These are phyloP conservation scores for Morus bassanus DNA, from an alignment of 2,797 vertebrate genomes.

Conservation along the genomic window DNA sequence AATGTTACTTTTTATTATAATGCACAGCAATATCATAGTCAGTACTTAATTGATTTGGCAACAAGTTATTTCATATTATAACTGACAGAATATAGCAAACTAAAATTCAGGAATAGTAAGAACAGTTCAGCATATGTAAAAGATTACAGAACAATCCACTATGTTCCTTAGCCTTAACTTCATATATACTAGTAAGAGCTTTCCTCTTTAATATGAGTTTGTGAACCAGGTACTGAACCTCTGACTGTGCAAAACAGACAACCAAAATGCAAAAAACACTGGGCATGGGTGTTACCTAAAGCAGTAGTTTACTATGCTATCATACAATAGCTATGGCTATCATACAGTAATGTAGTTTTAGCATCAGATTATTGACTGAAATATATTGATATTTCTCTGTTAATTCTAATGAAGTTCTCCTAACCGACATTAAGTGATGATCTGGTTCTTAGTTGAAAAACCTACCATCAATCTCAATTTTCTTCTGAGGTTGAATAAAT, in stretches of 20 bases:
- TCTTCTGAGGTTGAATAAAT: slow-evolving; percentile 83
- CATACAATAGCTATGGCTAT: background rate
- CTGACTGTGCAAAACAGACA: background rate
- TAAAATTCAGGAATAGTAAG: background rate
- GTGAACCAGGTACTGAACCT: background rate
- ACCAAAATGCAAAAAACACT: background rate
- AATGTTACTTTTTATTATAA: background rate
- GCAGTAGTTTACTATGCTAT: background rate
- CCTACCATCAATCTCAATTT: slow-evolving; percentile 79
- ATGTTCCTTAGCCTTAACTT: background rate
- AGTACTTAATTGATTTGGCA: background rate
- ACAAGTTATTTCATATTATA: background rate
- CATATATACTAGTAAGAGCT: background rate
- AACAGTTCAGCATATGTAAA: background rate
- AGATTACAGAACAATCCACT: background rate
- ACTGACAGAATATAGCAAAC: background rate
- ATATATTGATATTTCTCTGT: background rate
- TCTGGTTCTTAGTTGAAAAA: background rate
- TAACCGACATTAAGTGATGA: background rate
- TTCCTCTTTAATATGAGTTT: background rate
- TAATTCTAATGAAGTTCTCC: background rate
- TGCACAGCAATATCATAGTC: background rate
- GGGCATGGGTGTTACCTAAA: background rate
- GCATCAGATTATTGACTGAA: background rate
- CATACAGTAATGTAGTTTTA: background rate